Evolutionary conservation across 2,113 vertebrate species (phyloP).

Genomic region (Potamarius usumacintae): DNA sequence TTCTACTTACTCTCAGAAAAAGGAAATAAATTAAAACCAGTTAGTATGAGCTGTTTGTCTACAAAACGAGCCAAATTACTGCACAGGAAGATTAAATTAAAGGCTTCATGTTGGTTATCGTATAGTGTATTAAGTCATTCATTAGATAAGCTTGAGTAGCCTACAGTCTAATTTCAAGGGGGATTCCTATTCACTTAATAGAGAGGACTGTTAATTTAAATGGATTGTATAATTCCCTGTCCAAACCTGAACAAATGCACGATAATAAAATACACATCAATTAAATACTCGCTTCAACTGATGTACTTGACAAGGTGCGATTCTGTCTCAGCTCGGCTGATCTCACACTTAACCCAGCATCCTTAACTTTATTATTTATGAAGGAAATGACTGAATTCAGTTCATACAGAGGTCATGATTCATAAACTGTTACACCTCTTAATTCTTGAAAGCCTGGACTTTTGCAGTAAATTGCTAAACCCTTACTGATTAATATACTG

Average conservation of each 20-base stretch:
- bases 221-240: conserved; percentile 44
- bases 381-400: not conserved
- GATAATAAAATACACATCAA: conserved; percentile 41
- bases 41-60: conserved; percentile 28
- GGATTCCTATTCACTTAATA: conserved; percentile 57
- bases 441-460: not conserved
- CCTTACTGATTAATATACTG: not conserved
- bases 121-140: conserved; percentile 64
- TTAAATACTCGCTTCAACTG: conserved; percentile 15
- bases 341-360: not conserved
- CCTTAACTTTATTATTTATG: not conserved
- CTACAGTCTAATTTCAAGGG: conserved; percentile 65
- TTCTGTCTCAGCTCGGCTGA: not conserved
- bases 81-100: conserved; percentile 65
- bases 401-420: not conserved
- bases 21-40: conserved; percentile 20
- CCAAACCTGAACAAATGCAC: conserved; percentile 27
- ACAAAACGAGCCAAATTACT: conserved; percentile 29
- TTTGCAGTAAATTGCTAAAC: not conserved
- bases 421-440: not conserved
- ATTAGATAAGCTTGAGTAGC: conserved; percentile 70
- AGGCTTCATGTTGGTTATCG: conserved; percentile 66
- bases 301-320: conserved; percentile 4
- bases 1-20: not conserved
- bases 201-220: conserved; percentile 57